These are phyloP conservation scores for Sebastes nivosus DNA, from an alignment of 2,797 vertebrate species.

Conservation along the genomic window DNA sequence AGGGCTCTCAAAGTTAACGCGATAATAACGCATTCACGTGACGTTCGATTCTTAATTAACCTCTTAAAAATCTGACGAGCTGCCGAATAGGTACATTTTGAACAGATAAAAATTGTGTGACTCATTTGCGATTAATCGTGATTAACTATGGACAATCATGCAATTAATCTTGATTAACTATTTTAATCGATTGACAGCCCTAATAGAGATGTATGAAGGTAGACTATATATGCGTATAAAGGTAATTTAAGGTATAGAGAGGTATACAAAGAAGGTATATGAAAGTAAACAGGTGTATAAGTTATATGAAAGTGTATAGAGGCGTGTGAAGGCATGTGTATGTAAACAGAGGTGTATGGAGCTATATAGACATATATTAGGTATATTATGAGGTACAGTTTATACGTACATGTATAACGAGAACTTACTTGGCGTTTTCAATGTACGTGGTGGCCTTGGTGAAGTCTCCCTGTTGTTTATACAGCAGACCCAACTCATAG, in stretches of 20 bases:
- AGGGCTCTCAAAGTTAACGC: too few species aligned
- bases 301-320: not conserved
- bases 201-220: not conserved
- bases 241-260: not conserved
- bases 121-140: too few species aligned
- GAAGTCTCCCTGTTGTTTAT: slow-evolving; percentile 89
- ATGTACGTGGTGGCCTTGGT: slow-evolving; percentile 87
- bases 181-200: too few species aligned
- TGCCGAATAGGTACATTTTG: too few species aligned
- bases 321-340: not conserved
- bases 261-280: not conserved
- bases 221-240: not conserved
- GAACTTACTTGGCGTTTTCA: slow-evolving; percentile 91
- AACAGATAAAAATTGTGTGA: too few species aligned
- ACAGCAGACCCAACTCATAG: slow-evolving; percentile 92
- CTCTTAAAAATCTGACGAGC: too few species aligned
- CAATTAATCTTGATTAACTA: too few species aligned
- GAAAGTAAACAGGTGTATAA: not conserved
- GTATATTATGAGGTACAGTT: not conserved
- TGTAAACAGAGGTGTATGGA: not conserved
- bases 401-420: not conserved
- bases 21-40: too few species aligned
- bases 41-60: too few species aligned
- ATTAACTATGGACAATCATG: too few species aligned
- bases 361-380: not conserved